Percentiles rank a stretch among this genome's conserved stretches.
These are phyloP conservation scores for Apocrypta bakeri DNA, from an alignment of 1,140 invertebrate genomes.

Conservation along the genomic window DNA sequence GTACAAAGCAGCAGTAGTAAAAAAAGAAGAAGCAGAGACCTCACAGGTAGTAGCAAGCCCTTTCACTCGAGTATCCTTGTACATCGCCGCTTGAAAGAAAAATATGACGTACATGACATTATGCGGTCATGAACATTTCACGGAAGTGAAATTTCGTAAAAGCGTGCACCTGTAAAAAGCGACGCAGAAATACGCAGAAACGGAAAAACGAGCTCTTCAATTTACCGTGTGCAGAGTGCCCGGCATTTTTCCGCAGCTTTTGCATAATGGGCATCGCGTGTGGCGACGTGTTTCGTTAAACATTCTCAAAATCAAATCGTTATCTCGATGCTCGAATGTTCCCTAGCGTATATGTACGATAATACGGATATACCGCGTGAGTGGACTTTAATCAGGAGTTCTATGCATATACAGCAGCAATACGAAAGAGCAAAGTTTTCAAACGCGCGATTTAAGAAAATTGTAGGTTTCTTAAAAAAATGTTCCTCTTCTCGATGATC, in stretches of 20 bases:
- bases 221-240: neutral
- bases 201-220: constrained; percentile 9
- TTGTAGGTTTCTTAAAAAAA: neutral
- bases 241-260: neutral
- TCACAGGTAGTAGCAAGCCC: neutral
- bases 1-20: neutral
- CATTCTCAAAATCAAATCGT: constrained; percentile 24
- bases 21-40: neutral
- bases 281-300: neutral
- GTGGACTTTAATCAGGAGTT: constrained; percentile 21
- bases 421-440: neutral
- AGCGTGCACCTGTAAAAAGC: neutral
- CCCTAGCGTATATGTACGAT: neutral
- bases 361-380: neutral
- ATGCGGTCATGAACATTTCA: neutral
- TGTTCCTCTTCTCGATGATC: too few species aligned
- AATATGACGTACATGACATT: neutral
- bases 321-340: neutral
- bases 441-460: neutral
- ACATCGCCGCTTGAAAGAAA: neutral
- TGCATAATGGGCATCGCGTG: constrained; percentile 8
- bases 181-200: neutral
- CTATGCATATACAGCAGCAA: neutral
- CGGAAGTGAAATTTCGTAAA: neutral
- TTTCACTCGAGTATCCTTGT: neutral